Evolutionary conservation across 2,113 vertebrate species (phyloP), one percentile per base, ranked within the genome.

Genomic region (Gambusia holbrooki): DNA sequence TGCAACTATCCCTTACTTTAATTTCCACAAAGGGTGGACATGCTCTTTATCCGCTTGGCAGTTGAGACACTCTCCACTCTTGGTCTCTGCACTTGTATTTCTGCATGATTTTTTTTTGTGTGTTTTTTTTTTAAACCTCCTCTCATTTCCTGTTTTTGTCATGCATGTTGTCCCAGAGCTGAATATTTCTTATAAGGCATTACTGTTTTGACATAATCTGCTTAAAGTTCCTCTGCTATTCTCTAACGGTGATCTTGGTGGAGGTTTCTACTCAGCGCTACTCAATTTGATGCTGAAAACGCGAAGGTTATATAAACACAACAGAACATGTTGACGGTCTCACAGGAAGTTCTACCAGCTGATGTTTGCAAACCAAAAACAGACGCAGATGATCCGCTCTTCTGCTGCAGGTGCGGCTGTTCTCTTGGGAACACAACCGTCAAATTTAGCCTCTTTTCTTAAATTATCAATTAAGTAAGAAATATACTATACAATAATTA

Each of bases 361-460:
- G 51, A 25, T 58, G 51, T 58, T n/a, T 58, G 51, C 15, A 54
- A 25, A 54, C 7, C 51, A 58, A 58, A 58, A 58, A 58, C 51
- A 35, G 32, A 19, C 66, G 14, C 33, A 25, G 37, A n/a, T 6
- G 30, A 70, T 69, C 74, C 37, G 68, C 77, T 71, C 25, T 45
- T 27, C 17, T 6, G 76, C 75, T 63, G 77, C 86, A 88, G 88
- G 80, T 89, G 86, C 87, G 83, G 48, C 28, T 22, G 37, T n/a
- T 29, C 87, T 84, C 73, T 29, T 1, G 86, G 71, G 83, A 82
- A 10, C 40, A 11, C 29, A 92, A 88, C 88, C 83, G 92, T 90
- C 88, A 90, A 79, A 90, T 32, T 74, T 40, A 25, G 14, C 58
- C 27, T 17, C 1, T 5, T 40, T 0, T 17, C 8, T 37, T 14